Evolutionary conservation across 2,888 invertebrate species (phyloP), one percentile per base, ranked within the genome.

Genomic region (Siphlonurus alternatus): DNA sequence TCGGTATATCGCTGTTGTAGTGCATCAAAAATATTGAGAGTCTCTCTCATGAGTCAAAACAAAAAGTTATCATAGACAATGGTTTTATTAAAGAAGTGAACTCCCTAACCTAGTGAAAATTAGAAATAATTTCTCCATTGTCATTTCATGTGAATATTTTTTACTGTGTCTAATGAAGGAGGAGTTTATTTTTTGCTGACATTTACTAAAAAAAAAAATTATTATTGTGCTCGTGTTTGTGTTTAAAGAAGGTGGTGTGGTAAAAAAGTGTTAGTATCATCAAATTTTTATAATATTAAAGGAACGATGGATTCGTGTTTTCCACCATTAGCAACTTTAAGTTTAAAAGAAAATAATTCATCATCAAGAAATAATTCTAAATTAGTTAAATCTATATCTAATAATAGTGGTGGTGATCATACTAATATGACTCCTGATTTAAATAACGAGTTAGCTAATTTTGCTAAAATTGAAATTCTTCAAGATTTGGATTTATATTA

Each of bases 401-500:
- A 56, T 22, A 20, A 56, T 61, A 66, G 63, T 19, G 56, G 56
- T 23, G 66, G 66, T 65, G 66, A 66, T 66, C 66, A 71, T 61
- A 76, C 76, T 65, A 77, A 77, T 71, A 74, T 78, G n/a, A n/a
- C 53, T 10, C 53, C 53, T n/a, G 53, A 51, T n/a, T n/a, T 51
- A 10, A 51, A 51, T 22, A 22, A 56, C 61, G 66, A 63, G n/a
- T 56, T 60, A 23, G 66, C 66, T 65, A 67, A 66, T 66, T 66
- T 71, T 61, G 76, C 76, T 65, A 78, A 77, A 72, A 74, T 78
- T 56, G 78, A 78, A 70, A 75, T 78, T 62, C 71, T 79, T 51
- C 79, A 79, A 69, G 80, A 80, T 72, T 72, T 80, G 70, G 80
- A 80, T 71, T 74, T 80, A 63, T 80, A 78, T 73, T 80, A 80